phyloP scores from a whole-genome alignment of 64 coral and sea anemone species.

The Pocillopora damicornis region DNA sequence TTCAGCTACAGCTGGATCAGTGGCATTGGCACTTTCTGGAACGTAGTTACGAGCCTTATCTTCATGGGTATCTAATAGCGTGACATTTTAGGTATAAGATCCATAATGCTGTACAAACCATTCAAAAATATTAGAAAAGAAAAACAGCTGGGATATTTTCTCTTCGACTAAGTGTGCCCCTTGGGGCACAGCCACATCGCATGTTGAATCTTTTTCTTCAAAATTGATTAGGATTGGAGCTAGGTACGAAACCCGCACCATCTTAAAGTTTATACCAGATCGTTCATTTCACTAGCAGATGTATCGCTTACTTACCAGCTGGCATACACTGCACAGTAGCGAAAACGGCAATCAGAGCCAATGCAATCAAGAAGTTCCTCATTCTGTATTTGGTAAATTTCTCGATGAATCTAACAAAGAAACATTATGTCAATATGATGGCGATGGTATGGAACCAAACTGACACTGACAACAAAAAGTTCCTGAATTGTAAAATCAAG shows the following conservation, averaged over 20 bases:
- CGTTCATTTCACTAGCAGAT: no score
- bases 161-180: no score
- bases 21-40: slow-evolving; percentile 39
- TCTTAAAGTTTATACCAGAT: no score
- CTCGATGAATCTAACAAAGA: background rate
- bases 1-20: slow-evolving; percentile 27
- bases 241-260: no score
- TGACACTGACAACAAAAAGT: no score
- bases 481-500: no score
- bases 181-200: no score
- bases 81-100: background rate
- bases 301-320: slow-evolving; percentile 3
- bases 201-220: no score
- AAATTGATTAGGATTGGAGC: no score
- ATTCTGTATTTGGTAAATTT: slow-evolving; percentile 2
- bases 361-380: slow-evolving; percentile 24
- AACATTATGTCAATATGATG: background rate
- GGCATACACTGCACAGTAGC: slow-evolving; percentile 38
- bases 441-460: background rate
- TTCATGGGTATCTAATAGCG: slow-evolving; percentile 17
- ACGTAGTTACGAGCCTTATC: slow-evolving; percentile 38
- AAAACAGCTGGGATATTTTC: no score
- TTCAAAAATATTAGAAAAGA: background rate
- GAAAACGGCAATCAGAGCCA: slow-evolving; percentile 21
- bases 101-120: slow-evolving; percentile 1